A percentile compares a stretch with the other conserved stretches of the same genome.
Evolutionary conservation across 2,888 invertebrate genomes (phyloP).

Genomic region (Protula sp.): DNA sequence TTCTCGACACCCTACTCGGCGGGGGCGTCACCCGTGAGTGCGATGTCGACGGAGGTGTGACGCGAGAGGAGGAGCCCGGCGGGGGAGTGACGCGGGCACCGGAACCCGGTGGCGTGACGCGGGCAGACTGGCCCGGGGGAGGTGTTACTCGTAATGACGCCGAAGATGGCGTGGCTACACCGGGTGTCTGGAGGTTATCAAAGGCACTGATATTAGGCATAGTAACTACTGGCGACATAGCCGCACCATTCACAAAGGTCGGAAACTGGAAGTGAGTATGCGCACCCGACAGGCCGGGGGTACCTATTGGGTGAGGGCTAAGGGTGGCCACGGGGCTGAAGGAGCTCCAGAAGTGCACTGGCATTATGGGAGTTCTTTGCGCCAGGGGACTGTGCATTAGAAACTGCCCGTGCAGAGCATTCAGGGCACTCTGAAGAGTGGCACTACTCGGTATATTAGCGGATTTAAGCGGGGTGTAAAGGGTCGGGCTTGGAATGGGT

Average conservation of each 20-base stretch:
- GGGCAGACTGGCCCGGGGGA: no score
- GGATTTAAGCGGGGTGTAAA: constrained; percentile 7
- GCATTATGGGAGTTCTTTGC: constrained; percentile 41
- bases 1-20: no score
- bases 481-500: constrained; percentile 36
- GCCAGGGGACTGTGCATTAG: constrained; percentile 16
- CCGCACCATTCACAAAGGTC: constrained; percentile 14
- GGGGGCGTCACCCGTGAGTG: no score
- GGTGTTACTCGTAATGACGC: no score
- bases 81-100: no score
- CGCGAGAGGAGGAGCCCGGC: no score
- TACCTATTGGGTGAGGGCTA: constrained; percentile 26
- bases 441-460: not conserved
- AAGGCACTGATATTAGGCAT: no score
- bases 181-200: no score
- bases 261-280: constrained; percentile 26
- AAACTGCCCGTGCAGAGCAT: constrained; percentile 1
- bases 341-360: constrained; percentile 54
- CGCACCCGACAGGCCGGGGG: not conserved
- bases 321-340: constrained; percentile 45
- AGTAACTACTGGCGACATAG: constrained; percentile 20
- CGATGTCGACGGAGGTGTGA: no score
- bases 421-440: not conserved
- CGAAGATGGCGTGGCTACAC: no score
- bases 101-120: no score